These are phyloP conservation scores for Tinea pellionella DNA, from an alignment of 2,888 invertebrate species.

Conservation along the genomic window DNA sequence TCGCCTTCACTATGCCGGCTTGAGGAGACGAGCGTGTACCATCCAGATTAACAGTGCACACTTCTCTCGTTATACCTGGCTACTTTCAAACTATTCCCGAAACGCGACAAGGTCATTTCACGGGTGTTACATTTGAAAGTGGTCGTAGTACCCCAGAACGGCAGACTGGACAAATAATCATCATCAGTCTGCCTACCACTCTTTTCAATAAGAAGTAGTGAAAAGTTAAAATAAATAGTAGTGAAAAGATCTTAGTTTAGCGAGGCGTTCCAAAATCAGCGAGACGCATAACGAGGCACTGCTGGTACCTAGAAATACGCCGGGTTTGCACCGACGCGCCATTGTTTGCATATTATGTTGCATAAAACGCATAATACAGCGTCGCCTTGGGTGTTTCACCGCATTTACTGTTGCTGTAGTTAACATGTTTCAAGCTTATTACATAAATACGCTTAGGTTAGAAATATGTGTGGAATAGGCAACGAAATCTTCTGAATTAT, in stretches of 20 bases:
- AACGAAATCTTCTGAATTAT: not conserved
- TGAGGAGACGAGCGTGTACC: too few species aligned
- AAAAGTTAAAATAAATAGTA: not conserved
- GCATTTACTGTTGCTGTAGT: not conserved
- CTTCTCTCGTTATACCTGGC: too few species aligned
- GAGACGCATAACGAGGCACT: constrained; percentile 35
- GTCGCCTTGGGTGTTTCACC: constrained; percentile 2
- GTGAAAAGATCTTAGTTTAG: constrained; percentile 15
- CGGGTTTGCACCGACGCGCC: constrained; percentile 24
- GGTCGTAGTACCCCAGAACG: too few species aligned
- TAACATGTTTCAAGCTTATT: not conserved
- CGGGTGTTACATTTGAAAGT: too few species aligned
- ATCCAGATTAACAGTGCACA: too few species aligned
- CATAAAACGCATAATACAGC: constrained; percentile 30
- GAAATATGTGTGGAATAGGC: not conserved
- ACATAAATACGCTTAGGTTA: not conserved
- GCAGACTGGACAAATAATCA: too few species aligned
- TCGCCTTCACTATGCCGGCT: too few species aligned
- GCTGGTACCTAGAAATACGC: constrained; percentile 32
- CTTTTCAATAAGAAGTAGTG: too few species aligned
- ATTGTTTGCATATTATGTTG: constrained; percentile 44
- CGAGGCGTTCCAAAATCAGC: constrained; percentile 39
- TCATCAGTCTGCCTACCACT: too few species aligned
- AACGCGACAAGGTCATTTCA: too few species aligned
- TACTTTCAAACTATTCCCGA: too few species aligned